Conservation (phyloP, 2,888 invertebrate species). For the Polydrusus pterygomalis region DNA sequence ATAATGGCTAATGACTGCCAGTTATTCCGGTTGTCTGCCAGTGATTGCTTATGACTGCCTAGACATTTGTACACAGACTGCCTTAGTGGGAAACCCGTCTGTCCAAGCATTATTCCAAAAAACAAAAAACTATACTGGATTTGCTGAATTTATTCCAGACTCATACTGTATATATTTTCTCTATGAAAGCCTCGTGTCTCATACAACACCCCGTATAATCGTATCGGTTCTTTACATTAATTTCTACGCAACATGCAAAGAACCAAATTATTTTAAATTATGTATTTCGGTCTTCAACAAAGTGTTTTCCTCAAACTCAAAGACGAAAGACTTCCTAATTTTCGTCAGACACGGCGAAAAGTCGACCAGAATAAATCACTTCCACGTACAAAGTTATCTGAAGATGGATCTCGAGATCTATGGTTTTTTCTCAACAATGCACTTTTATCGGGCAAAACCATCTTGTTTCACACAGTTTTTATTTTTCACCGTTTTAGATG, state of each 20-base stretch:
- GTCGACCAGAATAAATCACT: slow-evolving; percentile 34
- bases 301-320: background rate
- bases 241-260: background rate
- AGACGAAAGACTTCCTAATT: slow-evolving; percentile 9
- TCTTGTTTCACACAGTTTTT: slow-evolving; percentile 46
- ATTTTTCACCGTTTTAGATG: slow-evolving; percentile 39
- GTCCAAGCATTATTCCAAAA: too few species aligned
- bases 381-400: slow-evolving; percentile 33
- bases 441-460: slow-evolving; percentile 35
- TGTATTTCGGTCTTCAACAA: background rate
- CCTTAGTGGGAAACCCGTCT: too few species aligned
- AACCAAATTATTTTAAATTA: background rate
- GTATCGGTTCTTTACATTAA: background rate
- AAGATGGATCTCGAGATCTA: slow-evolving; percentile 37
- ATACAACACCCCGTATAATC: too few species aligned
- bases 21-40: too few species aligned
- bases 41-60: too few species aligned
- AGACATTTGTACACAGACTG: too few species aligned
- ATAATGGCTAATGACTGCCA: too few species aligned
- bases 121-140: too few species aligned
- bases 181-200: too few species aligned
- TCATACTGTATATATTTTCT: too few species aligned
- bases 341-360: slow-evolving; percentile 5
- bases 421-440: slow-evolving; percentile 41
- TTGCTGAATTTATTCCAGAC: too few species aligned